Conservation (phyloP, 2,888 invertebrate species). For the Eupelmus urozonus region DNA sequence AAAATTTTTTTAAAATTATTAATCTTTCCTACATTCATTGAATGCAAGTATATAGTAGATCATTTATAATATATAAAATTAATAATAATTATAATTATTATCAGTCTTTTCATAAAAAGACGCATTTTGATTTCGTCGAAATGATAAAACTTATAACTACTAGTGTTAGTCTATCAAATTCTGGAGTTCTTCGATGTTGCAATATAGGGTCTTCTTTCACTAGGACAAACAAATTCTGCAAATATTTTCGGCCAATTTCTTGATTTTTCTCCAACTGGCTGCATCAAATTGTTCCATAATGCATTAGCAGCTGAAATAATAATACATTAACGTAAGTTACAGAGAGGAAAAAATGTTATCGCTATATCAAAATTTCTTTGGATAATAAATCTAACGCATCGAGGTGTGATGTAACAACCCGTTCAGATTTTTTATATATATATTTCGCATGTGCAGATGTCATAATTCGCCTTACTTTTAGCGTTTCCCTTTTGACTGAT, state of each 20-base stretch:
- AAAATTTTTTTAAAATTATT: too few species aligned
- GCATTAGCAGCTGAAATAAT: slow-evolving; percentile 78
- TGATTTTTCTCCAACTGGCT: slow-evolving; percentile 79
- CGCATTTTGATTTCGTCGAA: background rate
- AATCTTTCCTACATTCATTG: background rate
- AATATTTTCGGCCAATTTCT: slow-evolving; percentile 71
- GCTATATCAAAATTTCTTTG: background rate
- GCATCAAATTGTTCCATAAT: slow-evolving; percentile 82
- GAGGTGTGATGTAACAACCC: slow-evolving; percentile 1
- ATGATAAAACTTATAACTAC: too few species aligned
- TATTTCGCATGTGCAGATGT: background rate
- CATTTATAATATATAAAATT: background rate
- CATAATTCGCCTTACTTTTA: slow-evolving; percentile 77
- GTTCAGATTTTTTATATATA: too few species aligned
- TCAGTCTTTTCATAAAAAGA: background rate
- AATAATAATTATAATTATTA: background rate
- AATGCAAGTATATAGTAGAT: background rate
- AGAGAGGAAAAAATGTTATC: slow-evolving; percentile 1
- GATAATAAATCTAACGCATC: background rate
- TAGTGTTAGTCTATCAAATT: background rate
- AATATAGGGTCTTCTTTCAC: slow-evolving; percentile 77
- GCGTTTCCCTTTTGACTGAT: slow-evolving; percentile 82
- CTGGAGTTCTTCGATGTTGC: slow-evolving; percentile 64
- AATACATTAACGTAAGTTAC: slow-evolving; percentile 25
- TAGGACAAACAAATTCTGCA: slow-evolving; percentile 78